Evolutionary conservation across 2,113 vertebrate species (phyloP), one percentile per base, ranked within the genome.

Genomic region (Cricetomys ansorgei): DNA sequence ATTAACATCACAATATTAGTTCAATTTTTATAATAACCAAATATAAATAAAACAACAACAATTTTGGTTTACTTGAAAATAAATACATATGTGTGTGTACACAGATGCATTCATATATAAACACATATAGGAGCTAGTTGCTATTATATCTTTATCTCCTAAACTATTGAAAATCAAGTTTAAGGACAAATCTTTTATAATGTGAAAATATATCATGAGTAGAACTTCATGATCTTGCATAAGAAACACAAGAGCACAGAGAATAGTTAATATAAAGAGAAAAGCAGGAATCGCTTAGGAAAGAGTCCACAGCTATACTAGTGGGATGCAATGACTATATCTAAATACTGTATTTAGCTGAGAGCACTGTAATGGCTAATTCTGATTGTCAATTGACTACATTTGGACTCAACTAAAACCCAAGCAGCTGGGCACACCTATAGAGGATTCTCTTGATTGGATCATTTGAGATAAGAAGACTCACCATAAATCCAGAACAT

Each of bases 21-120:
- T 12, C n/a, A 43, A 59, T 59, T 45, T 80, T 64, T 29, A 4
- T 64, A 12, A 34, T 70, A 85, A 84, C n/a, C 57, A 95, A 95
- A 76, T n/a, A 16, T 77, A 34, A 88, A 94, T 37, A 73, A 83
- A 92, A 92, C 21, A 80, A 80, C 23, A 65, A 62, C 76, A 91
- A 55, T 50, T 91, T 67, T 88, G n/a, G 4, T 83, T 88, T 93
- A 8, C 37, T 48, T 67, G 45, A 53, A 55, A 76, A 57, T 29
- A 62, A 62, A 64, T 34, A 53, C 1, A 31, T 10, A 19, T 21
- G 19, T n/a, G 57, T 23, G 3, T 25, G 2, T 23, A 5, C 11
- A 69, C 64, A 87, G n/a, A 87, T 65, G 5, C 64, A n/a, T n/a
- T 50, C 64, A 87, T n/a, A 69, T 69, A 69, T 25, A 53, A 34